Base-by-base conservation (phyloP, 2,113 vertebrate species). In the Podilymbus podiceps region DNA sequence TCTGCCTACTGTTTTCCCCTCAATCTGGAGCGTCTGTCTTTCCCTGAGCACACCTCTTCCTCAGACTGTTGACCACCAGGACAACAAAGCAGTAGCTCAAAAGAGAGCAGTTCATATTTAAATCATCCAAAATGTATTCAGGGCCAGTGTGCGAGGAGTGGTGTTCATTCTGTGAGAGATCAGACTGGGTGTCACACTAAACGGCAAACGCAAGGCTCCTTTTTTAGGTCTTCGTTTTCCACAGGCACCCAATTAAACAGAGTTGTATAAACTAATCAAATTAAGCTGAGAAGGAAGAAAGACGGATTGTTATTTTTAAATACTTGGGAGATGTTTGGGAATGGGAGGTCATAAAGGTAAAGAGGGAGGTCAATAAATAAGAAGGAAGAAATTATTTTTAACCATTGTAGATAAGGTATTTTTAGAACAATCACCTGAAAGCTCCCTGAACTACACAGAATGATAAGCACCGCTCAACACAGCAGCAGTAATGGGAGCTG, bases 361-460 rank as follows among this genome's bases (percentile, higher is more conserved):
- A 86, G 83, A 82, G 40, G 23, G 73, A 93, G 92, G 95, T 95
- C 90, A 93, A 59, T 88, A 96, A 93, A 88, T 95, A 96, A 76
- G 86, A 90, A 84, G 79, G 31, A 71, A 46, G 42, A 87, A 90
- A 92, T 93, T 95, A 96, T 92, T 97, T 95, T 95, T 90, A 97
- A 92, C 80, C 20, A 12, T 93, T 93, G 86, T 68, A 93, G 92
- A 92, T 78, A 86, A 93, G 76, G 76, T 95, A 94, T 94, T 97
- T 95, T 97, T 97, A 96, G 94, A 93, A 88, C 86, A 95, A 88
- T 95, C 90, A 96, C 92, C 92, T 97, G 96, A 78, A 95, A 89
- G 83, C 69, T 94, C 86, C 76, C 89, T 78, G 83, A 74, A 72
- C 90, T 78, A 38, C 69, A 14, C 30, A 49, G 76, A 50, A 75